Evolutionary conservation across 1,140 invertebrate genomes (phyloP).

Genomic region (Anadara kagoshimensis): DNA sequence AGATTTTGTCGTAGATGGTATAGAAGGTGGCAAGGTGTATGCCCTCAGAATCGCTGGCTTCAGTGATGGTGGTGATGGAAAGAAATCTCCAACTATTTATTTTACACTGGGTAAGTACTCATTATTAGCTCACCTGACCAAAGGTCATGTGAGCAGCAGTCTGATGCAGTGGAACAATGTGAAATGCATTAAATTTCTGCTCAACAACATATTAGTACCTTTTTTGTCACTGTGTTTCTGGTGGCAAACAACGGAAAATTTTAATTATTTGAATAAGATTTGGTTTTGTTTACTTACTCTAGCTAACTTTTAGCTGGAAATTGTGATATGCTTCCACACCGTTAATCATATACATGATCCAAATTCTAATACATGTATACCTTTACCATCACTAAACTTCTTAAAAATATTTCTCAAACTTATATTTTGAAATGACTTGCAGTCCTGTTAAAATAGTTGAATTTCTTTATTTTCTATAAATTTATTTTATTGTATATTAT

Average conservation of each 20-base stretch:
- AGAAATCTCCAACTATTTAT: constrained; percentile 53
- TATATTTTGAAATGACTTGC: background rate
- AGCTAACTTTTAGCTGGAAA: too few species aligned
- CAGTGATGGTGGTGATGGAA: constrained; percentile 54
- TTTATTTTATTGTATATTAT: background rate
- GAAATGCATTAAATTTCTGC: background rate
- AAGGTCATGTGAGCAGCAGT: background rate
- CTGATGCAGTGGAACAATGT: background rate
- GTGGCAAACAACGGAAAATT: background rate
- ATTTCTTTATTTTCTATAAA: background rate
- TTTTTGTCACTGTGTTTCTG: background rate
- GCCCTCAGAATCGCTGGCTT: constrained; percentile 47
- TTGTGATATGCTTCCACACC: too few species aligned
- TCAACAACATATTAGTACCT: background rate
- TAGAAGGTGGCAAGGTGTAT: constrained; percentile 52
- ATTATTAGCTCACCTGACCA: background rate
- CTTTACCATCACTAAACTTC: background rate
- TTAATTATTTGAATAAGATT: background rate
- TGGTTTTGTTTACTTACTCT: too few species aligned
- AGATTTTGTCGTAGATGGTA: constrained; percentile 10
- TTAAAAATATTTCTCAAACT: background rate
- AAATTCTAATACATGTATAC: background rate
- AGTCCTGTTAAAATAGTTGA: background rate
- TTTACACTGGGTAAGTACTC: constrained; percentile 46
- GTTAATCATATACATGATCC: too few species aligned